Evolutionary conservation across 2,888 invertebrate genomes (phyloP).

Genomic region (Lacanobia wlatinum): DNA sequence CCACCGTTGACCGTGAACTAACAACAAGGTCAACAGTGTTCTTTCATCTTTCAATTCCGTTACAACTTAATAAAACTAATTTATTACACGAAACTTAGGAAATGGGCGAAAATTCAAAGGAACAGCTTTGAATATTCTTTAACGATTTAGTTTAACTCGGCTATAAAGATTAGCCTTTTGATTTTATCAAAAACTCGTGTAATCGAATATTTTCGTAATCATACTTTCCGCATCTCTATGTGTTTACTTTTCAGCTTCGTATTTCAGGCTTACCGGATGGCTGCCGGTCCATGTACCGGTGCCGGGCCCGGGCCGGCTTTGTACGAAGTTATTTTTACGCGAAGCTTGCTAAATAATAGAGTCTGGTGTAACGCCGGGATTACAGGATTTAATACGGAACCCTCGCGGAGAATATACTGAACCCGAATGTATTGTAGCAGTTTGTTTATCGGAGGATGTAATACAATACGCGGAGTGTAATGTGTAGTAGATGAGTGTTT

Average conservation of each 20-base stretch:
- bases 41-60: conserved; percentile 27
- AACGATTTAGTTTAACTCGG: not conserved
- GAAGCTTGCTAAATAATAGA: conserved; percentile 46
- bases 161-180: conserved; percentile 6
- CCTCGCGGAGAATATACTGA: conserved; percentile 22
- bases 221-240: not conserved
- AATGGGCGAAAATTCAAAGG: conserved; percentile 12
- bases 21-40: not conserved
- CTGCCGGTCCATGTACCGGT: too few relatives aligned
- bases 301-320: conserved; percentile 18
- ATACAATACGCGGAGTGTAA: not conserved
- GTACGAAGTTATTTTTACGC: conserved; percentile 57
- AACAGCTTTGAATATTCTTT: conserved; percentile 10
- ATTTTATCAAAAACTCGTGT: conserved; percentile 3
- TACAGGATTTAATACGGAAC: conserved; percentile 39
- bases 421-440: conserved; percentile 22
- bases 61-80: conserved; percentile 16
- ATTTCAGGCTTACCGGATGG: conserved; percentile 17
- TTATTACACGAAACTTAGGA: not conserved
- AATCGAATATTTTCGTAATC: conserved; percentile 10
- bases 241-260: not conserved
- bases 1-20: conserved; percentile 20
- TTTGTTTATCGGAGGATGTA: conserved; percentile 3
- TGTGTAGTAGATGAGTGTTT: not conserved
- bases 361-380: conserved; percentile 49